Conservation (phyloP, 2,888 invertebrate species). For the Bedellia somnulentella region DNA sequence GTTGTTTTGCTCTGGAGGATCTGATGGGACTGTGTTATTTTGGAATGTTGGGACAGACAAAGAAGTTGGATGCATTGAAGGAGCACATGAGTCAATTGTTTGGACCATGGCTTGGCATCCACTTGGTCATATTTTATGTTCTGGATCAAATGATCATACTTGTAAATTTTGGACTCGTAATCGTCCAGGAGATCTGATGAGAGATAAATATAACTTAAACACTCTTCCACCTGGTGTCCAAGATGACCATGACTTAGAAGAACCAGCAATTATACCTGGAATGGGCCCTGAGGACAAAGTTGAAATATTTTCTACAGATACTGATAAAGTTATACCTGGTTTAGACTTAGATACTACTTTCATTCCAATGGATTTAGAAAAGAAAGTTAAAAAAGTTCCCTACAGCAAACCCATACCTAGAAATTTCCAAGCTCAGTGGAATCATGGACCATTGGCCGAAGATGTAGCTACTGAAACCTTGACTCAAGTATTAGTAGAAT, state of each 20-base stretch:
- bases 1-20: constrained; percentile 96
- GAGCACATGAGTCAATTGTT: constrained; percentile 98
- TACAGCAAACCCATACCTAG: constrained; percentile 95
- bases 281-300: constrained; percentile 98
- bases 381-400: constrained; percentile 82
- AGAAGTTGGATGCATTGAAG: constrained; percentile 97
- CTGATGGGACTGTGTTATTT: constrained; percentile 97
- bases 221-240: constrained; percentile 80
- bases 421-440: constrained; percentile 97
- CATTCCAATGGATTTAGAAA: constrained; percentile 68
- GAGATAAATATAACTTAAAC: constrained; percentile 96
- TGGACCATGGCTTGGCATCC: constrained; percentile 99
- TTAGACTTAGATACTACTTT: constrained; percentile 75
- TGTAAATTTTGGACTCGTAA: constrained; percentile 99
- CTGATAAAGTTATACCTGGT: constrained; percentile 77
- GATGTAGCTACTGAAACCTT: constrained; percentile 64
- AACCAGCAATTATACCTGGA: constrained; percentile 85
- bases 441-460: constrained; percentile 67
- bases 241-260: constrained; percentile 64
- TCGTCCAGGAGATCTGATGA: constrained; percentile 96
- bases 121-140: constrained; percentile 95
- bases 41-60: constrained; percentile 99
- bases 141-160: constrained; percentile 99
- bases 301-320: constrained; percentile 66
- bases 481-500: constrained; percentile 71